Evolutionary conservation across 2,888 invertebrate species (phyloP).

Genomic region (Lithophane ornitopus): DNA sequence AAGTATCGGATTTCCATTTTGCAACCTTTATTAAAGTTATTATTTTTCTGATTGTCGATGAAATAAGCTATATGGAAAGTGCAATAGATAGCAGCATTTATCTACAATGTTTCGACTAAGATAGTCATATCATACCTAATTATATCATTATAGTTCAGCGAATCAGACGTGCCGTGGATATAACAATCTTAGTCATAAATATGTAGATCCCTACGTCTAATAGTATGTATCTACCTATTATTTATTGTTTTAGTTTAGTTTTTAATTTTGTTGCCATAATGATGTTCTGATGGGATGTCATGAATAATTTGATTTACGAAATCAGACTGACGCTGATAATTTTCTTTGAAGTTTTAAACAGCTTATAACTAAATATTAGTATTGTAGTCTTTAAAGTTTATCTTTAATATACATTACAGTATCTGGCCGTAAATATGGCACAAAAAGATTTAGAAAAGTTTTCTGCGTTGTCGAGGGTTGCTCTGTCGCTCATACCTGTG

Average conservation of each 20-base stretch:
- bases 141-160: not conserved
- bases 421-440: conserved; percentile 5
- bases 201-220: not conserved
- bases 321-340: conserved; percentile 46
- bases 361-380: conserved; percentile 25
- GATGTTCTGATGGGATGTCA: not conserved
- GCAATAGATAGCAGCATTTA: not conserved
- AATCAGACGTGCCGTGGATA: conserved; percentile 5
- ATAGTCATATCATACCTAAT: conserved; percentile 10
- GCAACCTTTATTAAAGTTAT: not conserved
- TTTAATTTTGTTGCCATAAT: conserved; percentile 34
- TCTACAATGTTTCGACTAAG: conserved; percentile 1
- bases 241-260: conserved; percentile 29
- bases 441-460: not conserved
- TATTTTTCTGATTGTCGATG: not conserved
- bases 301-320: conserved; percentile 5
- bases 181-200: conserved; percentile 17
- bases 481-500: not conserved
- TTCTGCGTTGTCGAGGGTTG: not conserved
- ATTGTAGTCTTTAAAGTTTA: conserved; percentile 37
- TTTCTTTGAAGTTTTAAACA: conserved; percentile 13
- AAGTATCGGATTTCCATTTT: conserved; percentile 30
- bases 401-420: conserved; percentile 13
- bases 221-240: conserved; percentile 7
- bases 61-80: not conserved